A percentile compares a stretch with the other conserved stretches of the same genome.
phyloP scores from a whole-genome alignment of 1,140 invertebrate genomes.

The Mactra quadrangularis region DNA sequence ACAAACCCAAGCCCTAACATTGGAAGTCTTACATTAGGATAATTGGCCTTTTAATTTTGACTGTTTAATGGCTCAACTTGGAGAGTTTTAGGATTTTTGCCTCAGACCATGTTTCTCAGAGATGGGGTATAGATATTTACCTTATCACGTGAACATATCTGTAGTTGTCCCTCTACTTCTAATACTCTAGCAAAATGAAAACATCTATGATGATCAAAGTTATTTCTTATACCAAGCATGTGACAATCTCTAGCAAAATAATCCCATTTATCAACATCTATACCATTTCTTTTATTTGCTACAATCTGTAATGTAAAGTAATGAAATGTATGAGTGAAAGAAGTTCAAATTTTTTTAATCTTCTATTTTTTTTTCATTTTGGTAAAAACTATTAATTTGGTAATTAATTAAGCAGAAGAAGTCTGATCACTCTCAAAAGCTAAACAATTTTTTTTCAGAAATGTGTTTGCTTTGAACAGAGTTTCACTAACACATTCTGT shows the following conservation, averaged over 20 bases:
- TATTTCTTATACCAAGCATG: conserved; percentile 83
- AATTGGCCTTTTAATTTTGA: too few relatives aligned
- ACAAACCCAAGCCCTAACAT: too few relatives aligned
- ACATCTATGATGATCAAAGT: conserved; percentile 83
- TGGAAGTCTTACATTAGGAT: too few relatives aligned
- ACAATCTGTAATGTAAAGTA: conserved; percentile 85
- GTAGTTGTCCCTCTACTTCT: conserved; percentile 67
- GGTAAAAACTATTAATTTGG: neutral
- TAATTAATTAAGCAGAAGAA: neutral
- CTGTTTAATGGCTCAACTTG: too few relatives aligned
- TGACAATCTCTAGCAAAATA: conserved; percentile 87
- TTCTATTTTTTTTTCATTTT: neutral
- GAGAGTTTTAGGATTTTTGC: too few relatives aligned
- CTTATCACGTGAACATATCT: conserved; percentile 55
- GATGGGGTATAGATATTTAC: too few relatives aligned
- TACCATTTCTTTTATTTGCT: conserved; percentile 86
- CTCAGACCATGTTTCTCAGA: too few relatives aligned
- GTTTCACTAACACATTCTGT: too few relatives aligned
- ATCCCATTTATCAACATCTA: conserved; percentile 90
- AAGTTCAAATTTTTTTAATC: too few relatives aligned
- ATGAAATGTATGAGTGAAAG: neutral
- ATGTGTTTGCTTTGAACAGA: too few relatives aligned
- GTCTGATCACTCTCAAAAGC: neutral
- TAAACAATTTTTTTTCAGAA: too few relatives aligned
- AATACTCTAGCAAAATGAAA: conserved; percentile 81